These are phyloP conservation scores for Caenorhabditis macrosperma DNA, from an alignment of 2,888 invertebrate genomes.

Conservation along the genomic window DNA sequence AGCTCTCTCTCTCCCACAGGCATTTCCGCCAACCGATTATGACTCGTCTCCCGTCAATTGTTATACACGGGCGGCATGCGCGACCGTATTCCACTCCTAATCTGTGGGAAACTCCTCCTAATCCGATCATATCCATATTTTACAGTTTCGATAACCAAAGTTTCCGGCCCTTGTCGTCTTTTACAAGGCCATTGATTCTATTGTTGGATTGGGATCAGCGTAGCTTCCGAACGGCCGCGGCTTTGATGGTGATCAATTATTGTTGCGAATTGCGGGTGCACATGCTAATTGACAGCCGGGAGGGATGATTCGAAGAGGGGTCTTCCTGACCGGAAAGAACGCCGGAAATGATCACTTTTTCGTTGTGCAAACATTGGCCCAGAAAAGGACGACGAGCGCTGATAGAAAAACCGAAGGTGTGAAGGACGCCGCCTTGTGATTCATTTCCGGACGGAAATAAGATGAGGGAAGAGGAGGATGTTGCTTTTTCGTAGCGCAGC, in stretches of 20 bases:
- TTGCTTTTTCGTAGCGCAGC: constrained; percentile 26
- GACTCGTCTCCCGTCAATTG: background rate
- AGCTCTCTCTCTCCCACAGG: too few relatives aligned
- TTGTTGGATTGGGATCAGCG: background rate
- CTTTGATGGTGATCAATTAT: constrained; percentile 17
- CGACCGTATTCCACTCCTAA: background rate
- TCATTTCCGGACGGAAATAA: constrained; percentile 40
- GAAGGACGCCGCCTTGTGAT: background rate
- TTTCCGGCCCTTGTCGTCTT: background rate
- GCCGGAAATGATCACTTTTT: constrained; percentile 33
- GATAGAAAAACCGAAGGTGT: constrained; percentile 8
- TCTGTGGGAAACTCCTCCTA: constrained; percentile 6
- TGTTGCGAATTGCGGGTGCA: background rate
- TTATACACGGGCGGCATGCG: background rate
- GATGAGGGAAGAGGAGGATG: background rate
- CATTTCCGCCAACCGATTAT: background rate
- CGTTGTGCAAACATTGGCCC: constrained; percentile 19
- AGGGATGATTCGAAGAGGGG: background rate
- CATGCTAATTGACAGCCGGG: constrained; percentile 1
- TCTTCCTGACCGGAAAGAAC: too few relatives aligned
- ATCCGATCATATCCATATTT: constrained; percentile 52
- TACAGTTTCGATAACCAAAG: background rate
- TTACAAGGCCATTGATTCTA: background rate
- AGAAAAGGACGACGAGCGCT: background rate
- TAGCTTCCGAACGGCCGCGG: background rate